A percentile compares a stretch with the other conserved stretches of the same genome.
Conservation (phyloP, 2,797 vertebrate genomes). For the Falco berigora region DNA sequence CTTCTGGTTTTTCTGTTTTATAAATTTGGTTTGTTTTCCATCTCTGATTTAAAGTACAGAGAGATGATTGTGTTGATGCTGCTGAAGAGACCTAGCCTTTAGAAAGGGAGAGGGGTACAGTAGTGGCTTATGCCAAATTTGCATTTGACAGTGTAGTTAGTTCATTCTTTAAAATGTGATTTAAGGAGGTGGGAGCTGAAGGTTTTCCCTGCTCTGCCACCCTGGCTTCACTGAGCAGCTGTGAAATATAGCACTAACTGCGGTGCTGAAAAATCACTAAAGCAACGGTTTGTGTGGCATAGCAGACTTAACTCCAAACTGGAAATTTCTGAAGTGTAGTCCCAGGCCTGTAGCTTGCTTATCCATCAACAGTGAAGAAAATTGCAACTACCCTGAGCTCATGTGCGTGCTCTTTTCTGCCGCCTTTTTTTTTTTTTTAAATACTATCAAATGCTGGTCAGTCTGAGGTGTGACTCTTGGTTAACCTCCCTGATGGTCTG, state of each 20-base stretch:
- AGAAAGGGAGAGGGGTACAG: neutral
- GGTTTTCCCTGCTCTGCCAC: neutral
- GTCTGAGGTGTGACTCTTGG: neutral
- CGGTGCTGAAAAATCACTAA: neutral
- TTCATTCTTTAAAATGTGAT: neutral
- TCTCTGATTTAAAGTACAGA: neutral
- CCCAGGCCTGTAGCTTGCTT: neutral
- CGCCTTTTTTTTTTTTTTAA: neutral
- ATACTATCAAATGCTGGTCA: neutral
- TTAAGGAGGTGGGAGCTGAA: neutral
- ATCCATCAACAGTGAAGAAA: neutral
- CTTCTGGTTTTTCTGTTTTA: neutral
- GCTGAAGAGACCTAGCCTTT: neutral
- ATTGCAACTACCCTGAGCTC: neutral
- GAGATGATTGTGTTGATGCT: neutral
- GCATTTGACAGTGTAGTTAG: neutral
- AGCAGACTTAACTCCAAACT: neutral
- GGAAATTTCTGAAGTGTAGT: neutral
- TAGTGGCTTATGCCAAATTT: neutral
- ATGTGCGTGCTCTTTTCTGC: neutral
- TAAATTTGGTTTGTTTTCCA: neutral
- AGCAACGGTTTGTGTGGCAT: neutral
- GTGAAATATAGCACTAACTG: neutral
- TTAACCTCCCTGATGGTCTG: neutral
- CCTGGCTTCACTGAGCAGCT: neutral